phyloP scores from a whole-genome alignment of 2,113 vertebrate species.

The Catharus fuscescens region DNA sequence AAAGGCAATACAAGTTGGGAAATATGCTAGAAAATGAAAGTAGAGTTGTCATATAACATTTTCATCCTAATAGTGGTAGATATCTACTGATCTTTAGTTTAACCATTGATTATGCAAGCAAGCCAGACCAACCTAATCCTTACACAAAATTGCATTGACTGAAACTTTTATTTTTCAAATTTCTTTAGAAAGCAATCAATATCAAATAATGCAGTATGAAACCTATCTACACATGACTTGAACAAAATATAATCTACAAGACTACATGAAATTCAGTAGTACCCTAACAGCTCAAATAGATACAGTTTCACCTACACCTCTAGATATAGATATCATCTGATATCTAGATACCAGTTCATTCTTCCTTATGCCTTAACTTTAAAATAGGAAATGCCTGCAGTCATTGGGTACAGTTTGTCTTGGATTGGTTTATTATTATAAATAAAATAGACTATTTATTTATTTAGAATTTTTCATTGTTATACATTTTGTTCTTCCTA shows the following conservation, averaged over 20 bases:
- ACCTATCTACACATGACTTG: not conserved
- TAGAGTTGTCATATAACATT: not conserved
- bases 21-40: not conserved
- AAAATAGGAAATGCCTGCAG: not conserved
- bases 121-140: not conserved
- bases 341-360: too few species aligned
- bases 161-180: not conserved
- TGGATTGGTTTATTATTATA: not conserved
- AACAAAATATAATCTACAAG: not conserved
- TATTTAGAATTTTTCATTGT: not conserved
- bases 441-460: too few species aligned
- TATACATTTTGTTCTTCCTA: not conserved
- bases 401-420: rapidly evolving
- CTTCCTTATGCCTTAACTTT: not conserved
- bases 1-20: not conserved
- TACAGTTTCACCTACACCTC: not conserved
- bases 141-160: not conserved
- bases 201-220: not conserved
- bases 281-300: not conserved
- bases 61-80: not conserved
- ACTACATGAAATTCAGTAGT: not conserved
- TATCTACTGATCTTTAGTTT: not conserved
- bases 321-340: not conserved
- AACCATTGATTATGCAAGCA: not conserved
- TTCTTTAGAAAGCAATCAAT: not conserved